Percentiles rank a stretch among this genome's conserved stretches.
Evolutionary conservation across 2,113 vertebrate genomes (phyloP).

Genomic region (Pterocles orientalis): DNA sequence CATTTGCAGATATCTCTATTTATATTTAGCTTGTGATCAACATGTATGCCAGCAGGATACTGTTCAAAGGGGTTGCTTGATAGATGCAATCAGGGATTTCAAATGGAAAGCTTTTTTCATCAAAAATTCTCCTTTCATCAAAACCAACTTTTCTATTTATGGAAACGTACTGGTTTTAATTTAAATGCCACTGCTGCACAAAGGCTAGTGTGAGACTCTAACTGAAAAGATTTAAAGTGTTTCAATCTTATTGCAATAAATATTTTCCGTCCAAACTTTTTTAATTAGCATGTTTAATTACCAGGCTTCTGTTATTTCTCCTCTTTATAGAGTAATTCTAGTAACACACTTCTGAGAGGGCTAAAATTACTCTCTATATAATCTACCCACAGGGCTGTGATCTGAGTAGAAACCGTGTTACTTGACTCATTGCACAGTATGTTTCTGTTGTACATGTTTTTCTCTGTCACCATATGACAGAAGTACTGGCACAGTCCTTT

Average conservation of each 20-base stretch:
- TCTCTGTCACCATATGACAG: not conserved
- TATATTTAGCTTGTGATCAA: conserved; percentile 16
- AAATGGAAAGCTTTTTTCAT: conserved; percentile 13
- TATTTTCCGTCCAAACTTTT: conserved; percentile 8
- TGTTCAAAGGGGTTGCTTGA: conserved; percentile 29
- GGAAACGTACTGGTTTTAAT: conserved; percentile 10
- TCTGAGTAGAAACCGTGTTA: conserved; percentile 39
- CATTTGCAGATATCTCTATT: not conserved
- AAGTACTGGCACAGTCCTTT: not conserved
- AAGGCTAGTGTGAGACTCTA: not conserved
- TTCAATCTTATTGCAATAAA: conserved; percentile 48
- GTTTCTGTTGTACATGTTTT: conserved; percentile 2
- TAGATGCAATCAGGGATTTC: conserved; percentile 27
- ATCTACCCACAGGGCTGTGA: not conserved
- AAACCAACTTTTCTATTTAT: conserved; percentile 47
- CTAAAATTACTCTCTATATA: conserved; percentile 26
- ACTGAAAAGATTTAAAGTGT: conserved; percentile 8
- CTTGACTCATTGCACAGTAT: not conserved
- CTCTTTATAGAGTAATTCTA: conserved; percentile 17
- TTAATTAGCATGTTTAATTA: conserved; percentile 25
- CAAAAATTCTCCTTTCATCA: conserved; percentile 30
- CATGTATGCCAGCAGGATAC: not conserved
- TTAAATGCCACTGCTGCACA: conserved; percentile 37
- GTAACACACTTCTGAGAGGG: not conserved
- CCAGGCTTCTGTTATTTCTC: conserved; percentile 23